phyloP scores from a whole-genome alignment of 2,797 vertebrate genomes.

The Macropodus opercularis region DNA sequence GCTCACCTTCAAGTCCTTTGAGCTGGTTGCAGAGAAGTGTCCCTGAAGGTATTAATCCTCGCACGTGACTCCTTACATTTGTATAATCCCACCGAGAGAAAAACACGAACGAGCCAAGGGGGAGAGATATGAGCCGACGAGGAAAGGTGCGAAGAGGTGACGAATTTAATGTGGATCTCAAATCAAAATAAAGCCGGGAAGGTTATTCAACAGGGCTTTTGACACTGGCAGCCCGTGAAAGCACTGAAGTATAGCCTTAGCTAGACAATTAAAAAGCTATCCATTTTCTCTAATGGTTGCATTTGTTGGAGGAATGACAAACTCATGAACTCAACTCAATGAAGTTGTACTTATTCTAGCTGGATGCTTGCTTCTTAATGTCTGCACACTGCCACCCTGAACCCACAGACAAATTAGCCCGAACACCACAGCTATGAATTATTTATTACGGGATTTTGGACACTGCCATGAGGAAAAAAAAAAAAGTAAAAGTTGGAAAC shows the following conservation, averaged over 20 bases:
- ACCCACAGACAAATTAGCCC: slow-evolving; percentile 65
- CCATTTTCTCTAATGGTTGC: slow-evolving; percentile 62
- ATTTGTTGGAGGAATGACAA: slow-evolving; percentile 68
- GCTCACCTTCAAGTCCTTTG: slow-evolving; percentile 35
- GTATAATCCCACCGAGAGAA: slow-evolving; percentile 33
- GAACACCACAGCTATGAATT: slow-evolving; percentile 55
- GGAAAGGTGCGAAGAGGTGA: slow-evolving; percentile 35
- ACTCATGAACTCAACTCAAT: slow-evolving; percentile 74
- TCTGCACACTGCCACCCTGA: slow-evolving; percentile 40
- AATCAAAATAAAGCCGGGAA: slow-evolving; percentile 60
- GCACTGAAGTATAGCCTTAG: slow-evolving; percentile 60
- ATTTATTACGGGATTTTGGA: slow-evolving; percentile 47
- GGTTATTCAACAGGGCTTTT: slow-evolving; percentile 56
- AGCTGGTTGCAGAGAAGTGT: slow-evolving; percentile 43
- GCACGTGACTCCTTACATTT: slow-evolving; percentile 36
- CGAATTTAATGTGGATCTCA: slow-evolving; percentile 42
- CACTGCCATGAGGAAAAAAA: slow-evolving; percentile 31
- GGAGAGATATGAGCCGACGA: slow-evolving; percentile 13
- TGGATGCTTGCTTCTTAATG: slow-evolving; percentile 59
- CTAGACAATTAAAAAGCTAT: slow-evolving; percentile 74
- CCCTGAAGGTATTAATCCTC: slow-evolving; percentile 35
- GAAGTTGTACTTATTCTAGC: slow-evolving; percentile 69
- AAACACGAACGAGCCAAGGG: slow-evolving; percentile 1
- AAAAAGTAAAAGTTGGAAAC: slow-evolving; percentile 37
- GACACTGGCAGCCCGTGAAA: slow-evolving; percentile 56